Conservation (phyloP, 2,888 invertebrate species). For the Electrophaes corylata region DNA sequence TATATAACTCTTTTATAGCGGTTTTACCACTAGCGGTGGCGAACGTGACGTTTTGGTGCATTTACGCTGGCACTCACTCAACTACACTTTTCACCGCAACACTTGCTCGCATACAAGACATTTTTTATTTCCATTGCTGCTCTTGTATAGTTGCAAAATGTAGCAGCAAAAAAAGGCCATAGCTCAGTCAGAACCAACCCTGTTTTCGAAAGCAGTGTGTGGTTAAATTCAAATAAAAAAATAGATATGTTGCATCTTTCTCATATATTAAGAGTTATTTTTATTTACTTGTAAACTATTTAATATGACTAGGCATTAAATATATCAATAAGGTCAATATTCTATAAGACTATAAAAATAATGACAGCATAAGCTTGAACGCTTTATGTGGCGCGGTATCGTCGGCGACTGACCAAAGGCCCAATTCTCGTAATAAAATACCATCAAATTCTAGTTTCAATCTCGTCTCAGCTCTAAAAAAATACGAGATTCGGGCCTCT, state of each 20-base stretch:
- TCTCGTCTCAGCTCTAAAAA: too few relatives aligned
- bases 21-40: slow-evolving; percentile 9
- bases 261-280: too few relatives aligned
- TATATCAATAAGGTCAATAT: too few relatives aligned
- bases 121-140: slow-evolving; percentile 24
- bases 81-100: slow-evolving; percentile 17
- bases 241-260: too few relatives aligned
- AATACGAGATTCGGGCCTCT: too few relatives aligned
- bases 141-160: slow-evolving; percentile 11
- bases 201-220: not conserved
- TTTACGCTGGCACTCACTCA: slow-evolving; percentile 19
- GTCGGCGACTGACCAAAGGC: too few relatives aligned
- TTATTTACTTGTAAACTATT: too few relatives aligned
- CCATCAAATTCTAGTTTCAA: too few relatives aligned
- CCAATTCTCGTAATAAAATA: too few relatives aligned
- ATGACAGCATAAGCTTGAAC: too few relatives aligned
- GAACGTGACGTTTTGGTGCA: slow-evolving; percentile 4
- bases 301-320: not conserved
- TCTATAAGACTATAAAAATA: too few relatives aligned
- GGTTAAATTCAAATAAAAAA: not conserved
- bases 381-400: too few relatives aligned
- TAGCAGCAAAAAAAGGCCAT: slow-evolving; percentile 3
- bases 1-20: slow-evolving; percentile 1
- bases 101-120: slow-evolving; percentile 17
- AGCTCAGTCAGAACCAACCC: slow-evolving; percentile 1